phyloP scores from a whole-genome alignment of 2,797 vertebrate genomes.

The Malurus leucopterus region DNA sequence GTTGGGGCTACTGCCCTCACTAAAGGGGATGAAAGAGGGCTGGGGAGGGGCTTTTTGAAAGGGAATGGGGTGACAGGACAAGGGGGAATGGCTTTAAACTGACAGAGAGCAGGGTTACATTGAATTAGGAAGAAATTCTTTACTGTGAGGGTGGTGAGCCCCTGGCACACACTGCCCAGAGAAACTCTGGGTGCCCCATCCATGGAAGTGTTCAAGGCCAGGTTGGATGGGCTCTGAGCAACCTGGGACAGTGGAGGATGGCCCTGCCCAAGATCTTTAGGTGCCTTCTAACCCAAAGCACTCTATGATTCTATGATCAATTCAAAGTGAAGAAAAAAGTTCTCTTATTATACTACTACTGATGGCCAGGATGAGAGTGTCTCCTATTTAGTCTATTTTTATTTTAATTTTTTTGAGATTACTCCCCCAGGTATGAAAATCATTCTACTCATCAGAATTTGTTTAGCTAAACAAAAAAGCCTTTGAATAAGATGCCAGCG shows the following conservation, averaged over 20 bases:
- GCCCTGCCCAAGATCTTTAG: not conserved
- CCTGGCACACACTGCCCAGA: not conserved
- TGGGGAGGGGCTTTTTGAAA: not conserved
- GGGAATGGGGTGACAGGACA: not conserved
- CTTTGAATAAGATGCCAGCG: not conserved
- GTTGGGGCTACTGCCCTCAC: not conserved
- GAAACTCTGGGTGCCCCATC: too few species aligned
- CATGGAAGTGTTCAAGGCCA: not conserved
- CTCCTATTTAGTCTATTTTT: not conserved
- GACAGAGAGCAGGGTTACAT: too few species aligned
- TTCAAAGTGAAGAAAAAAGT: not conserved
- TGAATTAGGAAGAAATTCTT: not conserved
- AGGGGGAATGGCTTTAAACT: not conserved
- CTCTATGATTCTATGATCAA: not conserved
- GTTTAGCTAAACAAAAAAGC: not conserved
- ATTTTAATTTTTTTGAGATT: not conserved
- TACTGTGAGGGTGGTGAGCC: not conserved
- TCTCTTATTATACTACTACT: not conserved
- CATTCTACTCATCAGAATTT: not conserved
- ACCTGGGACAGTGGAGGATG: not conserved
- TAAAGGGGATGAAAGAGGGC: not conserved
- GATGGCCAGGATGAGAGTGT: not conserved
- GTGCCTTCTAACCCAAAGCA: not conserved
- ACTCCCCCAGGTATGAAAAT: not conserved
- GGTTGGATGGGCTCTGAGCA: not conserved